Base-by-base conservation (phyloP, 1,140 invertebrate genomes). In the Eueides isabella region DNA sequence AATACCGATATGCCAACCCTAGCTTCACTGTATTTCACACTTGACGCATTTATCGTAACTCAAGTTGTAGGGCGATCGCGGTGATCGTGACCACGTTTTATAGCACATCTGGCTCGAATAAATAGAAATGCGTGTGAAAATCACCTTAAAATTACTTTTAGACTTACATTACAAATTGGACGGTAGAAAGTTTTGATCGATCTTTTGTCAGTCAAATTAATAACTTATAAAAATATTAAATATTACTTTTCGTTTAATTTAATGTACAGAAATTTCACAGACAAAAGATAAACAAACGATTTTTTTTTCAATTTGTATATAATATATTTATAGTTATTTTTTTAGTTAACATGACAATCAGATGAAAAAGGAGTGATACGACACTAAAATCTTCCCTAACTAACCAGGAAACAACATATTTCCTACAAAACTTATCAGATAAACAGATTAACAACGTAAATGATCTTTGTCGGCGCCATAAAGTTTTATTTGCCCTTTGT, bases 1-100 rank as follows among this genome's bases (percentile, higher is more conserved):
- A 55, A 11, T 11, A 26, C 11, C n/a, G 9, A 2, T 12, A 55
- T 5, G 48, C 11, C 48, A 55, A 55, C 48, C 48, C 48, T 55
- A 26, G 2, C 2, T 63, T 5, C 14, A 63, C 11, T 63, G 41
- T 63, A 69, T 75, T 75, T 75, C 61, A 68, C 72, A 67, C 35
- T 64, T 61, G 72, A 74, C 61, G 67, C 55, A 31, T 33, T 41
- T 68, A 75, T 62, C 31, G 61, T 28, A 63, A 67, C 31, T 64
- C 63, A 66, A 61, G 31, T 70, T 31, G 30, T 44, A 28, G 41
- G 61, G 63, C 63, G n/a, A 67, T 44, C 41, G 16, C 66, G 28
- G 48, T 29, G 69, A 74, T 80, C 80, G 77, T 83, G 77, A 79
- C 76, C 73, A 68, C 55, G 74, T 74, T 77, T 82, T 70, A 74